Base-by-base conservation (phyloP, 1,140 invertebrate species). In the Heterodera schachtii region DNA sequence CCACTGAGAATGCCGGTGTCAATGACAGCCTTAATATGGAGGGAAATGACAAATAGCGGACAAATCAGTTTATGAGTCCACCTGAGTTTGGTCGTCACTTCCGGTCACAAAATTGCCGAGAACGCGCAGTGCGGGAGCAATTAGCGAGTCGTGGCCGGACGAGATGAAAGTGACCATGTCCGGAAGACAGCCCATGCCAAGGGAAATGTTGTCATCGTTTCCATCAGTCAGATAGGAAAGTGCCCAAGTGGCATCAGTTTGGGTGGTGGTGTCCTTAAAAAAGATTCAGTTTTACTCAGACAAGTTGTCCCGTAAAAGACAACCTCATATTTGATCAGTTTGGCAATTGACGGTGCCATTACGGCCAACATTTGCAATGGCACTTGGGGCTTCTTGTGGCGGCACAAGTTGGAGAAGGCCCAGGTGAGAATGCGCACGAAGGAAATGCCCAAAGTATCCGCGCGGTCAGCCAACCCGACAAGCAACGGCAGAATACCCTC, bases 141-240 rank as follows among this genome's bases (percentile, higher is more conserved):
- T 84, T 75, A 85, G 44, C 0, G 60, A 57, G 47, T 73, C 43
- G 19, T 80, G 74, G 21, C 73, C 74, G 19, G 71, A 75, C 16
- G 46, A 47, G 13, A 85, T 49, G 43, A 85, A 75, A 2, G 49
- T 44, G 31, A 82, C 75, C 7, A 83, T 44, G 41, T 69, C 60
- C 4, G 52, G 75, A 43, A 85, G 69, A 16, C 31, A 46, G 11
- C 21, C 16, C 9, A 74, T 13, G n/a, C 44, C 78, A 66, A 82
- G 16, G 64, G 43, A 41, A 70, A 86, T 86, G n/a, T 84, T 57
- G 1, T 74, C 78, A 64, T 86, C 84, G 19, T 82, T 52, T 7
- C 82, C 83, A 76, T 86, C 84, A 52, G 82, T 86, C 57, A 86
- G 49, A 49, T 86, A 86, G 46, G 82, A 84, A 47, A 86, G 82